A percentile compares a stretch with the other conserved stretches of the same genome.
Conservation (phyloP, 2,113 vertebrate species). For the Phasianus colchicus region DNA sequence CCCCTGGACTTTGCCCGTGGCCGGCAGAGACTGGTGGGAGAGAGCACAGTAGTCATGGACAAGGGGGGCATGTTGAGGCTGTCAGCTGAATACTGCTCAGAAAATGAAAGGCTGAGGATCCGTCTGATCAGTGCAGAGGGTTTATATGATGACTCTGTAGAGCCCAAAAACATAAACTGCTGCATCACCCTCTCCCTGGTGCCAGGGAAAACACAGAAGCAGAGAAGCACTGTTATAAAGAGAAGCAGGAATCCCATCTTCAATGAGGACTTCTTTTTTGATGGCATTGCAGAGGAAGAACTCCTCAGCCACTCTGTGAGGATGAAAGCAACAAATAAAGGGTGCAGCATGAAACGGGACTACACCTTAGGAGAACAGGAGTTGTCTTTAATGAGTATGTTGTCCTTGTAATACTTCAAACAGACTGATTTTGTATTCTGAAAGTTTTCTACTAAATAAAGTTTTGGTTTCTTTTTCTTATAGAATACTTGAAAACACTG, state of each 20-base stretch:
- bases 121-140: conserved; percentile 87
- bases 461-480: neutral
- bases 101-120: conserved; percentile 84
- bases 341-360: conserved; percentile 82
- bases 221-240: conserved; percentile 87
- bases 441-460: conserved; percentile 78
- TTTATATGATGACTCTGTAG: conserved; percentile 77
- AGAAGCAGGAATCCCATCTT: conserved; percentile 90
- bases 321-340: conserved; percentile 87
- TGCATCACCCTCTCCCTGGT: conserved; percentile 83
- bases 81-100: conserved; percentile 82
- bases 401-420: conserved; percentile 31
- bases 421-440: conserved; percentile 43
- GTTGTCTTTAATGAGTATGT: conserved; percentile 46
- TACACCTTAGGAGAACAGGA: conserved; percentile 64
- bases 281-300: conserved; percentile 82
- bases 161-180: conserved; percentile 86
- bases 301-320: conserved; percentile 78
- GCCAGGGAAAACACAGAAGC: conserved; percentile 87
- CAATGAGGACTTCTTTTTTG: conserved; percentile 93
- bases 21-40: conserved; percentile 80
- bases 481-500: neutral
- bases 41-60: conserved; percentile 81
- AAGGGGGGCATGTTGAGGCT: conserved; percentile 83
- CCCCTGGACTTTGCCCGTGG: conserved; percentile 76